Base-by-base conservation (phyloP, 2,797 vertebrate genomes). In the Gobio occitaniae region DNA sequence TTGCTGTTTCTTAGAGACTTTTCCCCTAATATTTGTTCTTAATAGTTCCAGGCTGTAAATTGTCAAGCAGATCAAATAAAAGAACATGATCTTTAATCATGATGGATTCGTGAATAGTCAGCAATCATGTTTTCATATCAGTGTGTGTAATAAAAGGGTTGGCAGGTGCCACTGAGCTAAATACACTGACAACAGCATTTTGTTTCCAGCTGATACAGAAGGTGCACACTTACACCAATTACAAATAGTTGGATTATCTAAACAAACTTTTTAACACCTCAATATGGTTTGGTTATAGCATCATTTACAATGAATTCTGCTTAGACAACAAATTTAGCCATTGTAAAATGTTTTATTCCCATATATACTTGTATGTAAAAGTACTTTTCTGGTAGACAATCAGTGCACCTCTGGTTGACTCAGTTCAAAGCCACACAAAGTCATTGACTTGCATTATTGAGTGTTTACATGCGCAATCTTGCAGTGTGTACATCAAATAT, bases 71-170 rank as follows among this genome's bases (percentile, higher is more conserved):
- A 71, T 89, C 90, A 94, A 63, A 93, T 91, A 91, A 93, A 94
- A 90, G 3, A 94, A 94, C 44, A 94, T 96, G 94, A 94, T 95
- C 95, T 96, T 96, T 95, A 95, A 87, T 93, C 93, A n/a, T 87
- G 2, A 38, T 86, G 12, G 81, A 38, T 71, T 17, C 80, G 6
- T 41, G 56, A 88, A 83, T 78, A 38, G 32, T n/a, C 54, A 54
- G 12, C 48, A 21, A 21, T 44, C 10, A 32, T 56, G 10, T n/a
- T 52, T 69, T 70, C 6, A 19, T 17, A 69, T 80, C 47, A 15
- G 38, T 29, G 10, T 13, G 16, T 11, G n/a, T n/a, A 48, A 29
- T 79, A 76, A 38, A 32, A 41, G n/a, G 9, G 13, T 29, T 16
- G 12, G 2, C 56, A 1, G 29, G 19, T 36, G 54, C 36, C 21